Percentiles rank a stretch among this genome's conserved stretches.
These are phyloP conservation scores for Cygnus atratus DNA, from an alignment of 2,113 vertebrate genomes.

Conservation along the genomic window DNA sequence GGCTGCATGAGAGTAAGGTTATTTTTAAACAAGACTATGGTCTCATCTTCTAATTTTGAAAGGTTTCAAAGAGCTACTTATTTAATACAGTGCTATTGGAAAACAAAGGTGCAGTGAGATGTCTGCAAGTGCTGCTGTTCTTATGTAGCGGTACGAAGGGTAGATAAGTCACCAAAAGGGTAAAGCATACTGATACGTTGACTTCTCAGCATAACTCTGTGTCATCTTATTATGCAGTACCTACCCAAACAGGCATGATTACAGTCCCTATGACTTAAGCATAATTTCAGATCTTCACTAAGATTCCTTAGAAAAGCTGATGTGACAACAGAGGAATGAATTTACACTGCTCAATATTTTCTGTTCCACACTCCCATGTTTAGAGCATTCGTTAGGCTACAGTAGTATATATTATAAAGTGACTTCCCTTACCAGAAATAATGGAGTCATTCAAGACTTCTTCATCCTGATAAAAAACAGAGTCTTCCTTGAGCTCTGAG, in stretches of 20 bases:
- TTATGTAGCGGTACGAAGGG: neutral
- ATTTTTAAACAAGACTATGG: neutral
- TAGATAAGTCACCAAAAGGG: neutral
- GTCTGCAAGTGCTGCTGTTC: neutral
- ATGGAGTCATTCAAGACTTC: constrained; percentile 92
- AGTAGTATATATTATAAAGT: neutral
- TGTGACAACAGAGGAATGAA: neutral
- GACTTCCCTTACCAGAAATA: constrained; percentile 89
- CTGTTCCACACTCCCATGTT: neutral
- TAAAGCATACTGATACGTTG: neutral
- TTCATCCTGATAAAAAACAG: constrained; percentile 83
- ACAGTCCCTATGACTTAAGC: neutral
- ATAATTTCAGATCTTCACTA: neutral
- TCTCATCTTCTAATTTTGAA: neutral
- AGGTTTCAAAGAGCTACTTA: neutral
- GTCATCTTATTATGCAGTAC: neutral
- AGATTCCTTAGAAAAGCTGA: neutral
- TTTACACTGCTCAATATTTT: neutral
- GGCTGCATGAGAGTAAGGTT: fast-evolving
- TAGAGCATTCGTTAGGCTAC: neutral
- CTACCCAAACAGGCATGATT: neutral
- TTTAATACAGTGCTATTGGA: neutral
- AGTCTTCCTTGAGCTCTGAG: constrained; percentile 81
- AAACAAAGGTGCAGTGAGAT: neutral
- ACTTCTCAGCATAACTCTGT: neutral